These are phyloP conservation scores for Tipula unca DNA, from an alignment of 2,888 invertebrate genomes.

Conservation along the genomic window DNA sequence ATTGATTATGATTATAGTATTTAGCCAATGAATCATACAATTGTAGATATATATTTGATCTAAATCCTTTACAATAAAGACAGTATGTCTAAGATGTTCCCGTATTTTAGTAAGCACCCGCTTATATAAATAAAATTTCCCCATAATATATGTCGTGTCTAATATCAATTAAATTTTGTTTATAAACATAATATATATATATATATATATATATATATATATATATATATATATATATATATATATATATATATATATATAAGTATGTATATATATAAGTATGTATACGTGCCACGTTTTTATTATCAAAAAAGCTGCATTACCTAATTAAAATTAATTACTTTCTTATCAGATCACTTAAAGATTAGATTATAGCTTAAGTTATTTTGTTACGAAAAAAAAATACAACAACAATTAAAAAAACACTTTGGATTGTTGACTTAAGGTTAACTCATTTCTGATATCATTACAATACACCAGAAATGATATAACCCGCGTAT, in stretches of 20 bases:
- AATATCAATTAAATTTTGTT: background rate
- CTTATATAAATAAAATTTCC: background rate
- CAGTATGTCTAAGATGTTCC: no score
- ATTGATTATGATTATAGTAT: no score
- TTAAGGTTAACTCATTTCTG: background rate
- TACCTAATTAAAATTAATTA: conserved; percentile 21
- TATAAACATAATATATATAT: no score
- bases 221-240: background rate
- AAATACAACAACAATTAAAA: background rate
- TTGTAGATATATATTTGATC: no score
- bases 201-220: background rate
- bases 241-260: background rate
- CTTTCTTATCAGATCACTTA: conserved; percentile 20
- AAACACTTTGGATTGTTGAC: background rate
- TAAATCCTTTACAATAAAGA: no score
- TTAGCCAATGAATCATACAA: background rate
- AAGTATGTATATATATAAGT: background rate
- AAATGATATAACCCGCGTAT: background rate
- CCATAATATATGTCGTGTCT: background rate
- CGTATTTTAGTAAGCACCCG: background rate
- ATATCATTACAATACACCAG: background rate
- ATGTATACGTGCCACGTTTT: background rate
- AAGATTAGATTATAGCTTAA: conserved; percentile 20
- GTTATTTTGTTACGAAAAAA: background rate
- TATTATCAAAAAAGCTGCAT: conserved; percentile 16